Evolutionary conservation across 2,888 invertebrate species (phyloP).

Genomic region (Anagyrus pseudococci): DNA sequence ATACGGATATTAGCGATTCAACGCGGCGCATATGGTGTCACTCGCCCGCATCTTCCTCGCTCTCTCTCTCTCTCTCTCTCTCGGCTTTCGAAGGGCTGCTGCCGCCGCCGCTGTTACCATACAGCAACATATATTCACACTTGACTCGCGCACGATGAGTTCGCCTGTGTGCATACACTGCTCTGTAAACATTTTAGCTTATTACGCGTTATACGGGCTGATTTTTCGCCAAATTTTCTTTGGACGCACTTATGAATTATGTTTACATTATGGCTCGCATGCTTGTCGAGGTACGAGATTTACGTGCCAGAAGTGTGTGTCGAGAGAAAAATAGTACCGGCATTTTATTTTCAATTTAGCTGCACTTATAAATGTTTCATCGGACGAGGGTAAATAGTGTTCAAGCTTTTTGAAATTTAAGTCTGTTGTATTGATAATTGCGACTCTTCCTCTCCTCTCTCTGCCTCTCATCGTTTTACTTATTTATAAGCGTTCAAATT

Average conservation of each 20-base stretch:
- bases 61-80: neutral
- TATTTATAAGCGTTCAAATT: too few species aligned
- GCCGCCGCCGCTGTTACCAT: too few species aligned
- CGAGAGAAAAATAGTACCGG: neutral
- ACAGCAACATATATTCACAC: neutral
- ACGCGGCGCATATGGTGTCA: slow-evolving; percentile 54
- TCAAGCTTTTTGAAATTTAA: too few species aligned
- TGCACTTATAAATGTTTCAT: neutral
- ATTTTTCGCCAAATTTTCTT: slow-evolving; percentile 4
- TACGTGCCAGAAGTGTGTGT: neutral
- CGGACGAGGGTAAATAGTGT: too few species aligned
- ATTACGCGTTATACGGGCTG: slow-evolving; percentile 24
- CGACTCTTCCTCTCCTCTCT: too few species aligned
- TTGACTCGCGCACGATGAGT: too few species aligned
- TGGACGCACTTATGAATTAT: slow-evolving; percentile 19
- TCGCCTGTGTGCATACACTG: neutral
- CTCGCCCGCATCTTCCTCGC: slow-evolving; percentile 54
- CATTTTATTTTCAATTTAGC: neutral
- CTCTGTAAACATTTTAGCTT: slow-evolving; percentile 15
- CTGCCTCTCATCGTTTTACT: too few species aligned
- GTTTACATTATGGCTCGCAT: neutral
- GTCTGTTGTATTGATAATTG: too few species aligned
- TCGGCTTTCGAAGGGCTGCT: neutral
- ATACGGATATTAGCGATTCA: slow-evolving; percentile 55
- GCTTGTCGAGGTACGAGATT: too few species aligned